These are phyloP conservation scores for Mimas tiliae DNA, from an alignment of 2,888 invertebrate genomes.

Conservation along the genomic window DNA sequence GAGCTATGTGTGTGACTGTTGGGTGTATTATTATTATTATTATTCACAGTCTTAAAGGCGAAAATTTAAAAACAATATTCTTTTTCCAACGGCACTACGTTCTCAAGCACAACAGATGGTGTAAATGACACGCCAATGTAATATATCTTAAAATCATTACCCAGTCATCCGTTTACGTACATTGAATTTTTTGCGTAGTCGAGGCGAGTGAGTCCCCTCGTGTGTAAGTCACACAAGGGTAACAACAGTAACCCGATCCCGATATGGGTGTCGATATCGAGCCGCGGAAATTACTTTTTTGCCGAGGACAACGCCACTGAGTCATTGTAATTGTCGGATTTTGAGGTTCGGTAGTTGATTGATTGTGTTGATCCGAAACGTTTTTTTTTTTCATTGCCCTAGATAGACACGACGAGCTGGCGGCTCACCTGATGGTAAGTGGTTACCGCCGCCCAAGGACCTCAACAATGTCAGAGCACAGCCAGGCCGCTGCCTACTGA, in stretches of 20 bases:
- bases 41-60: too few relatives aligned
- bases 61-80: too few relatives aligned
- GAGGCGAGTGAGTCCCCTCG: conserved; percentile 56
- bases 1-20: too few relatives aligned
- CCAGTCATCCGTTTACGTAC: conserved; percentile 24
- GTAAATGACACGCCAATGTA: not conserved
- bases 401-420: too few relatives aligned
- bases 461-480: too few relatives aligned
- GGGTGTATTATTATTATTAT: too few relatives aligned
- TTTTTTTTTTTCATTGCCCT: too few relatives aligned
- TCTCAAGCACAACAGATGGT: not conserved
- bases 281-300: conserved; percentile 58
- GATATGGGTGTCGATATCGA: conserved; percentile 48
- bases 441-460: too few relatives aligned
- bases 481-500: too few relatives aligned
- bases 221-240: conserved; percentile 44
- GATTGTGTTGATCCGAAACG: not conserved
- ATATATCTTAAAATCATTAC: conserved; percentile 6
- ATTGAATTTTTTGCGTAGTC: conserved; percentile 39
- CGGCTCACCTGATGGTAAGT: too few relatives aligned
- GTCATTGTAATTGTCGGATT: conserved; percentile 19
- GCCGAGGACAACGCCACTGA: conserved; percentile 27
- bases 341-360: conserved; percentile 1
- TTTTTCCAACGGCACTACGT: not conserved
- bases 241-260: conserved; percentile 66